A percentile compares a stretch with the other conserved stretches of the same genome.
phyloP scores from a whole-genome alignment of 2,888 invertebrate genomes.

The Eudemis profundana region DNA sequence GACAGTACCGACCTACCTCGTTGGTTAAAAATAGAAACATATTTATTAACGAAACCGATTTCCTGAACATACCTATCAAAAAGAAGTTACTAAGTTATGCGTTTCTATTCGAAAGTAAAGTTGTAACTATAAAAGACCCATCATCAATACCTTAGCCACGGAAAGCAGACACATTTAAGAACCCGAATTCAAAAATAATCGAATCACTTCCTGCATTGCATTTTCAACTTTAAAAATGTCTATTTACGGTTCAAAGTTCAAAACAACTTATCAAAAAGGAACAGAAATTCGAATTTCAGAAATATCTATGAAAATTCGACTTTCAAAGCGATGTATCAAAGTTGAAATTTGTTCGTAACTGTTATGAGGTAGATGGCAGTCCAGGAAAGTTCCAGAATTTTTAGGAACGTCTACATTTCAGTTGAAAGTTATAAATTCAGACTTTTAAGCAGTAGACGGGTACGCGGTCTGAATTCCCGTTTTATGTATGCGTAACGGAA shows the following conservation, averaged over 20 bases:
- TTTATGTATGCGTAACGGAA: neutral
- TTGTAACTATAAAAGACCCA: conserved; percentile 30
- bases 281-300: neutral
- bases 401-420: conserved; percentile 27
- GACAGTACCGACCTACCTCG: too few relatives aligned
- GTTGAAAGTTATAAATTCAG: conserved; percentile 31
- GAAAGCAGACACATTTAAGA: conserved; percentile 33
- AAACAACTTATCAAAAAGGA: neutral
- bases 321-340: neutral
- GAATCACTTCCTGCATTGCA: neutral
- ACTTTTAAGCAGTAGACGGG: conserved; percentile 15
- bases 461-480: conserved; percentile 4
- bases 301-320: conserved; percentile 12
- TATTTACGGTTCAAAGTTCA: conserved; percentile 14
- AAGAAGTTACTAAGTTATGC: neutral
- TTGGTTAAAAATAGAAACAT: too few relatives aligned
- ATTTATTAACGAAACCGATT: neutral
- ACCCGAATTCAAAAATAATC: conserved; percentile 40
- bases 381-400: conserved; percentile 29
- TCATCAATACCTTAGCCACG: conserved; percentile 19
- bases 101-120: conserved; percentile 13
- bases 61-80: neutral
- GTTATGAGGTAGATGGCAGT: conserved; percentile 17
- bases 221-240: conserved; percentile 14
- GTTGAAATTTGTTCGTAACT: conserved; percentile 6